Evolutionary conservation across 2,797 vertebrate genomes (phyloP), one percentile per base, ranked within the genome.

Genomic region (Pterois miles): DNA sequence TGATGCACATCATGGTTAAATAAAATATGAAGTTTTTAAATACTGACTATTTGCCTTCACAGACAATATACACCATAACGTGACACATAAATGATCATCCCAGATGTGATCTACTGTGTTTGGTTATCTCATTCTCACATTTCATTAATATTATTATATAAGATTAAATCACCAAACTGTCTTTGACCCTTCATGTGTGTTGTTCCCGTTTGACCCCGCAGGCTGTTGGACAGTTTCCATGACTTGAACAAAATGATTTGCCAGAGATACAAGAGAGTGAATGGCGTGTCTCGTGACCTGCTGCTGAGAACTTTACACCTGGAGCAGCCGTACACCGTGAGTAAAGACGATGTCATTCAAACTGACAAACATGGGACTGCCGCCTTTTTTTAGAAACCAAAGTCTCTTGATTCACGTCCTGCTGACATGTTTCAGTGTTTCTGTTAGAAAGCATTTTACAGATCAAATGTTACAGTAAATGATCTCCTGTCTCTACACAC

Each of bases 221-320:
- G 93, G 68, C 77, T 95, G 57, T 80, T 95, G 88, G 95, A 95
- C 34, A 72, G 82, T 48, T 95, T 95, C 78, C 94, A 95, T 2
- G 95, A 96, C 87, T 79, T 96, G 84, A 94, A 96, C 89, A 94
- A 93, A 85, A 94, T 95, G 90, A 94, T 95, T 66, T 91, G 88
- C 81, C 92, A 93, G 78, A 90, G 92, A 77, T 91, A 94, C 79
- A 95, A 93, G 78, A 71, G 88, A 86, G 91, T 83, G 14, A 91
- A 64, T 13, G 89, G 88, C 12, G 82, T 91, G 72, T 94, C 94
- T 14, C 88, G 86, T 40, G 87, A 92, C 52, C 93, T 91, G 48
- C 93, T 96, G 40, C 88, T 95, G 53, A 91, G 82, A 75, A 94
- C 93, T 1, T 59, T 96, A 48, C 90, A 86, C 69, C 72, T 95